These are phyloP conservation scores for Anser cygnoides DNA, from an alignment of 2,113 vertebrate genomes.

Conservation along the genomic window DNA sequence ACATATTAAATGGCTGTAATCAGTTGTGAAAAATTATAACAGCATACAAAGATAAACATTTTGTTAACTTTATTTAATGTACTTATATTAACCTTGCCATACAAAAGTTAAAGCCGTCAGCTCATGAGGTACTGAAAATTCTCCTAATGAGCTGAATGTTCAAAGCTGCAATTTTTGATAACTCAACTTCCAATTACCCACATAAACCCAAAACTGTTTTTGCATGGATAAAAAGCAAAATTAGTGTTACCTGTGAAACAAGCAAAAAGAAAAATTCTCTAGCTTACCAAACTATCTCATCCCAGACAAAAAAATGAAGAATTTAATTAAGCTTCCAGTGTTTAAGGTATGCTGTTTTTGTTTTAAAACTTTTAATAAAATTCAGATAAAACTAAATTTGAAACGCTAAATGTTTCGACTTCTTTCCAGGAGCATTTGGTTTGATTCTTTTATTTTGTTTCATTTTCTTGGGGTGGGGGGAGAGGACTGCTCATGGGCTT, in stretches of 20 bases:
- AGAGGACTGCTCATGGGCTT: background rate
- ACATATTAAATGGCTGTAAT: background rate
- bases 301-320: background rate
- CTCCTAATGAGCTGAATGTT: background rate
- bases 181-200: background rate
- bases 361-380: background rate
- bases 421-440: background rate
- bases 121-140: background rate
- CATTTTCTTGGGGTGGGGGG: background rate
- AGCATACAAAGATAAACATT: background rate
- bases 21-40: background rate
- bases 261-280: background rate
- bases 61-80: background rate
- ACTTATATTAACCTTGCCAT: background rate
- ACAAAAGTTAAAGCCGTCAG: background rate
- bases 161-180: background rate
- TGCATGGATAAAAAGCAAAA: background rate
- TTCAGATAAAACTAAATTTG: background rate
- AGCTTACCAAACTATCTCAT: background rate
- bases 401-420: background rate
- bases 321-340: background rate
- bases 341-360: background rate
- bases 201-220: background rate
- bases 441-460: background rate
- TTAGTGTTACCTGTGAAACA: background rate